A percentile compares a stretch with the other conserved stretches of the same genome.
Evolutionary conservation across 53 echinoderm and acorn worm species (phyloP).

Genomic region (Stichopus horrens): DNA sequence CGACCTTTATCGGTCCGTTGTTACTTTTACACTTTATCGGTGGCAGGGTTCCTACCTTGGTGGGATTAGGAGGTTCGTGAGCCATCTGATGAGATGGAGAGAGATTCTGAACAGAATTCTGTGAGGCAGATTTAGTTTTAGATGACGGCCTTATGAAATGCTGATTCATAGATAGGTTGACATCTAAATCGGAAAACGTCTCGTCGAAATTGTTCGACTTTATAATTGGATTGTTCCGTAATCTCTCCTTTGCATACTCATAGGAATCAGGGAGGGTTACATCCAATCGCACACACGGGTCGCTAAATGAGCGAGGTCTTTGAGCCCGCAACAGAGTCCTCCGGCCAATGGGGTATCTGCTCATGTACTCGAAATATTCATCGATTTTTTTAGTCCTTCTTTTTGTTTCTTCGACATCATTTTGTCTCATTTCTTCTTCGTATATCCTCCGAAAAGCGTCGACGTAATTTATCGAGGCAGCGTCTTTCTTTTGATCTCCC

Average conservation of each 20-base stretch:
- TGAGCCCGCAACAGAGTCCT: conserved; percentile 28
- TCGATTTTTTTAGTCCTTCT: conserved; percentile 41
- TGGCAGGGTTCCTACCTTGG: conserved; percentile 49
- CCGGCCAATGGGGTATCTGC: conserved; percentile 27
- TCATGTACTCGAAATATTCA: conserved; percentile 49
- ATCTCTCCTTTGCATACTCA: conserved; percentile 44
- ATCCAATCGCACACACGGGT: conserved; percentile 36
- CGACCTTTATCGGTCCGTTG: conserved; percentile 66
- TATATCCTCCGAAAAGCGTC: conserved; percentile 30
- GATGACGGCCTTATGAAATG: background rate
- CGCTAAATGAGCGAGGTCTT: conserved; percentile 34
- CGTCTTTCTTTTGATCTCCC: conserved; percentile 10
- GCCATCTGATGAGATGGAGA: background rate
- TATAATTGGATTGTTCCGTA: conserved; percentile 5
- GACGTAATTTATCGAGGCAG: background rate
- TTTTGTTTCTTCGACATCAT: conserved; percentile 29
- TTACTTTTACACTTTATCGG: conserved; percentile 64
- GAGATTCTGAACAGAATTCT: background rate
- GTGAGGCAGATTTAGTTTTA: background rate
- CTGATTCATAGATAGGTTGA: background rate
- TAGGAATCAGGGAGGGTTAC: conserved; percentile 16
- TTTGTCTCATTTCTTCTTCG: conserved; percentile 39
- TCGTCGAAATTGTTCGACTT: background rate
- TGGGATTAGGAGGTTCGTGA: background rate
- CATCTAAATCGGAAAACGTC: conserved; percentile 4